phyloP scores from a whole-genome alignment of 2,797 vertebrate species.

The Chaetodon trifasciatus region DNA sequence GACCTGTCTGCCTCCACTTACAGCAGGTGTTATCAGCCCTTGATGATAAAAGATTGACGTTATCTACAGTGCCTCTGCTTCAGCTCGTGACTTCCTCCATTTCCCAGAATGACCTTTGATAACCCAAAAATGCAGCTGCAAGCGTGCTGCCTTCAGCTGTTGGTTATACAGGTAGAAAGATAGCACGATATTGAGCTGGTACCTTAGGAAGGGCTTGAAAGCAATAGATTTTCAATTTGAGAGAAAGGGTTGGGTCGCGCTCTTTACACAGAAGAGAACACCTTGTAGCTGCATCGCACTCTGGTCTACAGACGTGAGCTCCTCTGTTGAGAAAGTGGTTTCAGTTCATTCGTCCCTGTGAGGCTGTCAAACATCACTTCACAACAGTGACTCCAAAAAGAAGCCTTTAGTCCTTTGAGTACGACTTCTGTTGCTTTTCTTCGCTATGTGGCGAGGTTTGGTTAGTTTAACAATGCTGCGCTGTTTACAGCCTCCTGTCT shows the following conservation, averaged over 20 bases:
- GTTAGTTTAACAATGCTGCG: background rate
- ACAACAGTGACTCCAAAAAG: background rate
- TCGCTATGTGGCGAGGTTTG: background rate
- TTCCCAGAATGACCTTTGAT: background rate
- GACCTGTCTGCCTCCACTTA: background rate
- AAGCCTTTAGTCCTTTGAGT: background rate
- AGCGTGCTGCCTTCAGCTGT: constrained; percentile 1
- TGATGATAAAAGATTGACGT: background rate
- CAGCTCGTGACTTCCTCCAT: background rate
- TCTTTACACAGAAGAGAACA: background rate
- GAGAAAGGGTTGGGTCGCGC: background rate
- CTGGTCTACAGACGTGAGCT: background rate
- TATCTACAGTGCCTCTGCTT: background rate
- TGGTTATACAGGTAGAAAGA: background rate
- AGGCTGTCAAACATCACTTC: constrained; percentile 7
- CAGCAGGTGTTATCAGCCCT: background rate
- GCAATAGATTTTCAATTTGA: constrained; percentile 15
- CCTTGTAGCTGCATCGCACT: background rate
- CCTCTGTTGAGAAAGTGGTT: background rate
- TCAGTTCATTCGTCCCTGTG: background rate
- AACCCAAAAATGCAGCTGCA: background rate
- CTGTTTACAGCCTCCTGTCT: constrained; percentile 2
- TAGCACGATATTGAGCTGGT: background rate
- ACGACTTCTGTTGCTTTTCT: background rate
- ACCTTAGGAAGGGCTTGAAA: background rate